Evolutionary conservation across 2,888 invertebrate species (phyloP).

Genomic region (Antheraea yamamai): DNA sequence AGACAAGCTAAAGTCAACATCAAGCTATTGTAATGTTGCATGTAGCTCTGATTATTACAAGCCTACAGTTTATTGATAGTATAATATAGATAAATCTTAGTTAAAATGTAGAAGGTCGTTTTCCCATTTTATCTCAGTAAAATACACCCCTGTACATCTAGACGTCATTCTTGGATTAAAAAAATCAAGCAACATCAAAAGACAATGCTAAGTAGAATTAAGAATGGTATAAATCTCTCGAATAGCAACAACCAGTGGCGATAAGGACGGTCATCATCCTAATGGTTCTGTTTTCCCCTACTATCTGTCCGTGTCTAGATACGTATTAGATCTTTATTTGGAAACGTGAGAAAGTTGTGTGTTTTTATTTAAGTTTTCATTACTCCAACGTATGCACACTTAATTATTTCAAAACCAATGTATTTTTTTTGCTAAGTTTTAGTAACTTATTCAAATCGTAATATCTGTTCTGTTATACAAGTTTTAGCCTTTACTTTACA

Average conservation of each 20-base stretch:
- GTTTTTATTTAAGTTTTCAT: background rate
- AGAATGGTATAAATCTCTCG: conserved; percentile 6
- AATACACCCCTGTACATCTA: background rate
- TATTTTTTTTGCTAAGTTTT: too few species aligned
- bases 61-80: too few species aligned
- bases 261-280: conserved; percentile 18
- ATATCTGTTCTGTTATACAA: too few species aligned
- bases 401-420: too few species aligned
- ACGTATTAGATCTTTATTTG: background rate
- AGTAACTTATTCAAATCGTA: too few species aligned
- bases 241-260: conserved; percentile 9
- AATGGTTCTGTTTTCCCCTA: conserved; percentile 18
- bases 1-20: too few species aligned
- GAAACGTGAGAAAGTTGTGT: background rate
- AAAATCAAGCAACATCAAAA: conserved; percentile 17
- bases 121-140: background rate
- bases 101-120: background rate
- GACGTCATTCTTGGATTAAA: conserved; percentile 5
- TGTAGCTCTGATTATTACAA: too few species aligned
- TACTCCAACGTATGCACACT: background rate
- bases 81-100: background rate
- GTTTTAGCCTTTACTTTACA: too few species aligned
- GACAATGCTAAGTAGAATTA: conserved; percentile 12
- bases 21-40: too few species aligned
- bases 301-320: conserved; percentile 4